Base-by-base conservation (phyloP, 2,113 vertebrate species). In the Nerophis ophidion region DNA sequence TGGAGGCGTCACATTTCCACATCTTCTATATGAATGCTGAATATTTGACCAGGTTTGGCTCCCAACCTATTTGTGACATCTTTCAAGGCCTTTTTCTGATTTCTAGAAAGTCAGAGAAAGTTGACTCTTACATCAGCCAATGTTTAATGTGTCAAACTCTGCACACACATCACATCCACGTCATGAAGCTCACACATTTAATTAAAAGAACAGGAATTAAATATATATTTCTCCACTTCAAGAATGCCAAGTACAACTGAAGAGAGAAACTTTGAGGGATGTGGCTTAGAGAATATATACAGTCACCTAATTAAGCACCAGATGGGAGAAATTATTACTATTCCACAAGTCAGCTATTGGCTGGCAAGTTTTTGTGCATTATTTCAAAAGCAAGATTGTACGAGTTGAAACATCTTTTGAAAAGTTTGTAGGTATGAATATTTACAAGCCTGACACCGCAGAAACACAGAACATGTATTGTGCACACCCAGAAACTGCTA, bases 41-140 rank as follows among this genome's bases (percentile, higher is more conserved):
- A 54, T 54, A 38, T 54, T 54, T 54, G 52, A 54, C 52, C 52
- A 38, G 12, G 35, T 38, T 54, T 38, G 52, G 34, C 13, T n/a
- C 15, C 34, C 52, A n/a, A n/a, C 36, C 14, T 38, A 36, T 54
- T 53, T 35, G 51, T 53, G 51, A 54, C 35, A 6, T 54, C n/a
- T 35, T 54, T 54, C 34, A 36, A 54, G 35, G 53, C 36, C n/a
- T 56, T 40, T 26, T 10, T 38, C 36, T 40, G n/a, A 56, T 56
- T 56, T 56, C 10, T 16, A 7, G 36, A 40, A 56, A 56, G 53
- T 56, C 36, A 13, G 15, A 40, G 53, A 40, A 56, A 56, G 53
- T 40, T 56, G 40, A 56, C 53, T 17, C 36, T 38, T 35, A 17
- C 52, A 40, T 55, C 53, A 38, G 38, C 15, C 12, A 5, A 56